Base-by-base conservation (phyloP, 2,797 vertebrate genomes). In the Lerista edwardsae region DNA sequence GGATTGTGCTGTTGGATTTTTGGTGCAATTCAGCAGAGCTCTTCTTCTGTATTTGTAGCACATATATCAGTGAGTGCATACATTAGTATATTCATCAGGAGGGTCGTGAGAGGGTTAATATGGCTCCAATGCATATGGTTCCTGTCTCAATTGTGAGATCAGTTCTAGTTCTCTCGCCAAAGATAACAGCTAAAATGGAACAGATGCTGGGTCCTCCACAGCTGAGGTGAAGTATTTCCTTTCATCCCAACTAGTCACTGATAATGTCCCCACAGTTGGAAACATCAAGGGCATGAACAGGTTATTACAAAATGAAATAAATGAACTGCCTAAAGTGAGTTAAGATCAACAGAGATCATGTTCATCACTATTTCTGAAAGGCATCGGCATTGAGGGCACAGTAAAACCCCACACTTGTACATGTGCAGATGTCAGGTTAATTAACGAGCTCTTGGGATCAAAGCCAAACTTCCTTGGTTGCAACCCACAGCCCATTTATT, bases 101-200 rank as follows among this genome's bases (percentile, higher is more conserved):
- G 15, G 90, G 86, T 0, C 41, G 91, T 80, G 86, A 93, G 51
- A 93, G 92, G 91, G 93, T 95, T 95, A 95, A 94, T 1, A 2
- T 0, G 0, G 87, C 91, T 87, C 85, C 86, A 27, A 86, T 89
- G 90, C 91, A 91, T 92, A 88, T 93, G 90, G 82, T 88, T 94
- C 89, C 88, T 92, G 86, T 93, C 92, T 94, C 68, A 64, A n/a
- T 76, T 91, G 82, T 92, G 92, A 94, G 88, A 94, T 89, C 87
- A 93, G 90, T 89, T 94, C 84, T 82, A 93, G 74, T 78, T 93
- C 87, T 78, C 82, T 0, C 55, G 93, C 93, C 94, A 95, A 95
- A 94, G 93, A 94, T 92, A 95, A 94, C 87, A 94, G 85, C 76
- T 90, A 89, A 94, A 93, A 84, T 86, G 71, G 84, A 94, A 92